phyloP scores from a whole-genome alignment of 1,140 invertebrate genomes.

The Drosophila burlai region DNA sequence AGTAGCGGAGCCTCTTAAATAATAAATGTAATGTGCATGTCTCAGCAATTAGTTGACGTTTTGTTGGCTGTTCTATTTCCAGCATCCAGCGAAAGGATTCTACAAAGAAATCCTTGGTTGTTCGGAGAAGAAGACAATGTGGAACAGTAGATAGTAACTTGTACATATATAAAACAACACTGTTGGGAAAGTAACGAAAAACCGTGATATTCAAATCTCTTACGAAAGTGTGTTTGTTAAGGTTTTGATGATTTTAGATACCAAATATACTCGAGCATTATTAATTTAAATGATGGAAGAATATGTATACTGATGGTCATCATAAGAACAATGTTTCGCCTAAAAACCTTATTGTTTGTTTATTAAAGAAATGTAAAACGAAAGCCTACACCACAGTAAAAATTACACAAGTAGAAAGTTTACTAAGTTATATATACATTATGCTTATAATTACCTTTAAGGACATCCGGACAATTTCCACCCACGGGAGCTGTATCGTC shows the following conservation, averaged over 20 bases:
- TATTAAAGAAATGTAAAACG: not conserved
- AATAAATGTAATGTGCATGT: conserved; percentile 63
- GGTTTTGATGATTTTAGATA: too few relatives aligned
- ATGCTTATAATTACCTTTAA: conserved; percentile 85
- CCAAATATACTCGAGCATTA: too few relatives aligned
- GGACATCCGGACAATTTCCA: conserved; percentile 87
- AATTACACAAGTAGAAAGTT: not conserved
- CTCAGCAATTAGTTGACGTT: conserved; percentile 57
- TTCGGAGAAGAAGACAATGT: too few relatives aligned
- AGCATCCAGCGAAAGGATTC: conserved; percentile 14
- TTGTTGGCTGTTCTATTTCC: conserved; percentile 50
- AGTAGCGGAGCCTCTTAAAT: conserved; percentile 47
- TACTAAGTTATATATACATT: not conserved
- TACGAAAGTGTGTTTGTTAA: not conserved
- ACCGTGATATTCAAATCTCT: not conserved
- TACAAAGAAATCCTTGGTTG: conserved; percentile 9
- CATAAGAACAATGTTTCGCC: too few relatives aligned
- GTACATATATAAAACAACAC: not conserved
- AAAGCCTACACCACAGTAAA: not conserved
- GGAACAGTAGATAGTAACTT: not conserved
- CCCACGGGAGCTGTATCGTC: conserved; percentile 88
- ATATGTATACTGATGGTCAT: too few relatives aligned
- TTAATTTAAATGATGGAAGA: too few relatives aligned
- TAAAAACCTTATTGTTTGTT: not conserved
- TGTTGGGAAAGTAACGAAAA: not conserved